Base-by-base conservation (phyloP, 2,888 invertebrate genomes). In the Lepidocyrtinus sp. region DNA sequence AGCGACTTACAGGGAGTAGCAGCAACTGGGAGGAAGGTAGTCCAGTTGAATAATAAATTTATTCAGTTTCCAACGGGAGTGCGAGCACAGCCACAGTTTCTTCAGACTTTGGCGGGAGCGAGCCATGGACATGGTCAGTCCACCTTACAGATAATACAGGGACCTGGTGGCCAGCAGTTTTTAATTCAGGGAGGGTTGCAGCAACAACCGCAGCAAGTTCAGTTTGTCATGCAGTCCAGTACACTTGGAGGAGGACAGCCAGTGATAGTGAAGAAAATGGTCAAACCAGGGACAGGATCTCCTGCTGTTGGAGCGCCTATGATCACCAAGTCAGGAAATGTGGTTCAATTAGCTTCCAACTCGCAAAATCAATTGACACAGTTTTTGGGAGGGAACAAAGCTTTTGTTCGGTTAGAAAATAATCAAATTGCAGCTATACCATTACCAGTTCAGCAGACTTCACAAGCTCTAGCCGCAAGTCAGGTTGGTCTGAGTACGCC, bases 251-350 rank as follows among this genome's bases (percentile, higher is more conserved):
- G 73, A 12, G 83, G 83, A n/a, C 82, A 82, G 25, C 79, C 71
- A 46, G 65, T 83, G 1, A n/a, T 83, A 0, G 77, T 83, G 22
- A 83, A 83, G 59, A 83, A 83, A 64, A 55, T 82, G 22, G 26
- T 83, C 17, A 81, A 81, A n/a, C 12, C 78, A 15, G 46, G 63
- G n/a, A 27, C 26, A 24, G 45, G 62, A 45, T 63, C 68, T 26
- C 25, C 65, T 19, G 45, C 69, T 2, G 36, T 27, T 19, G 25
- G 74, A 3, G 26, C 71, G 22, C 62, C 71, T 2, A 25, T 63
- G 19, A 24, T 75, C 2, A 63, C 62, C 9, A 75, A 70, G 62
- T 25, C 82, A 27, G 59, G 59, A 2, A 64, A 55, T 65, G 61
- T 72, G 36, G 61, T 81, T 21, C 75, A 81, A 22, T 50, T 76